Conservation (phyloP, 2,797 vertebrate genomes). For the Etheostoma perlongum region DNA sequence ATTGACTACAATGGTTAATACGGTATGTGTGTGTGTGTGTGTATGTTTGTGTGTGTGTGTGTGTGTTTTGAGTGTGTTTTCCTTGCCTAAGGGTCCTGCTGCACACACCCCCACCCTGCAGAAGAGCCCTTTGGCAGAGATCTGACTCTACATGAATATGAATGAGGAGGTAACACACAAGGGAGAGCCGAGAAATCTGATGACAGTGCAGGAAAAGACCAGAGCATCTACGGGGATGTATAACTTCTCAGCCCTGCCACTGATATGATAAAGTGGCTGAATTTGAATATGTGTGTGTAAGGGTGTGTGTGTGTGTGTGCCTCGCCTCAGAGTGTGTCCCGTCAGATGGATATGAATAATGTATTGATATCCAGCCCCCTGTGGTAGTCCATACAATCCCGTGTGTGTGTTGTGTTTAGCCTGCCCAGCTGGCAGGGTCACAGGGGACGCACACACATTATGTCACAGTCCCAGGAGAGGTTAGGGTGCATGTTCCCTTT, state of each 20-base stretch:
- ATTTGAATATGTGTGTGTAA: slow-evolving; percentile 65
- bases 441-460: slow-evolving; percentile 80
- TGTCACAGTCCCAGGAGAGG: slow-evolving; percentile 79
- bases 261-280: slow-evolving; percentile 78
- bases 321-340: slow-evolving; percentile 56
- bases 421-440: slow-evolving; percentile 82
- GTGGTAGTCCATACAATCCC: slow-evolving; percentile 63
- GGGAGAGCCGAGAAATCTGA: slow-evolving; percentile 76
- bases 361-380: slow-evolving; percentile 75
- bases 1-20: slow-evolving; percentile 25
- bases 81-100: slow-evolving; percentile 40
- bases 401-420: slow-evolving; percentile 75
- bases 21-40: slow-evolving; percentile 22
- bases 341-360: slow-evolving; percentile 83
- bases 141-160: slow-evolving; percentile 77
- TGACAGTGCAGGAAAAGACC: slow-evolving; percentile 81
- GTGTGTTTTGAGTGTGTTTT: slow-evolving; percentile 38
- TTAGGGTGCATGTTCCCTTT: slow-evolving; percentile 81
- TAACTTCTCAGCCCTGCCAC: slow-evolving; percentile 74
- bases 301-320: slow-evolving; percentile 30
- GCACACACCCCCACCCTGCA: slow-evolving; percentile 29
- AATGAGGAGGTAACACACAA: slow-evolving; percentile 69
- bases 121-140: slow-evolving; percentile 64
- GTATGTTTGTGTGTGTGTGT: slow-evolving; percentile 19
- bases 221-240: slow-evolving; percentile 69